phyloP scores from a whole-genome alignment of 2,113 vertebrate species.

The Zosterops pallidus region DNA sequence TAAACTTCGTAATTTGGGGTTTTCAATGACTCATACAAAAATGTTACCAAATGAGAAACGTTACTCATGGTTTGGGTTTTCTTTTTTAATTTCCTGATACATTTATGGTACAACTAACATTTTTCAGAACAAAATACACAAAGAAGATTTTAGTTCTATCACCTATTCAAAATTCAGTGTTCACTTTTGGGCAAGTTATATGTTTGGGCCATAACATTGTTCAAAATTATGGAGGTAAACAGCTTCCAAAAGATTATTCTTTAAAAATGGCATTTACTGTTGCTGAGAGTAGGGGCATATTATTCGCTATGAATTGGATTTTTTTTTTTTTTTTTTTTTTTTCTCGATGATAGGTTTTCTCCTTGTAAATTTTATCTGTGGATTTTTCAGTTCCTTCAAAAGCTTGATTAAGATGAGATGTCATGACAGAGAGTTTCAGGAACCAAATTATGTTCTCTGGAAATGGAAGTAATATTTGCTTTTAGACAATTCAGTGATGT shows the following conservation, averaged over 20 bases:
- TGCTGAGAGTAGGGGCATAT: accelerated
- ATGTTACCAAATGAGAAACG: not conserved
- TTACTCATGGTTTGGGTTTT: accelerated
- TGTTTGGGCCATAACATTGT: not conserved
- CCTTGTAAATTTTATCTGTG: not conserved
- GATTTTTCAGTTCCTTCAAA: not conserved
- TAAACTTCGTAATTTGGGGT: accelerated
- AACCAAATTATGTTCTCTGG: not conserved
- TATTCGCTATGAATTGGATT: not conserved
- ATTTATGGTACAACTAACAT: not conserved
- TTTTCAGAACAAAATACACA: not conserved
- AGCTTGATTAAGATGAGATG: not conserved
- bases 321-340: no score
- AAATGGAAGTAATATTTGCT: not conserved
- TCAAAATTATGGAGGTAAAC: not conserved
- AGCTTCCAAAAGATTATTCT: not conserved
- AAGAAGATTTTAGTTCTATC: not conserved
- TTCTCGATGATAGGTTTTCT: accelerated
- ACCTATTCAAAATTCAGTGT: not conserved
- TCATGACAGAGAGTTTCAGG: not conserved
- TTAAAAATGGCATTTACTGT: not conserved
- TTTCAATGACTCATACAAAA: not conserved
- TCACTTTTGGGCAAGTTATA: accelerated
- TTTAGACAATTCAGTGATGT: not conserved
- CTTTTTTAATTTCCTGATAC: not conserved